Base-by-base conservation (phyloP, 2,888 invertebrate genomes). In the Capitulum mitella region DNA sequence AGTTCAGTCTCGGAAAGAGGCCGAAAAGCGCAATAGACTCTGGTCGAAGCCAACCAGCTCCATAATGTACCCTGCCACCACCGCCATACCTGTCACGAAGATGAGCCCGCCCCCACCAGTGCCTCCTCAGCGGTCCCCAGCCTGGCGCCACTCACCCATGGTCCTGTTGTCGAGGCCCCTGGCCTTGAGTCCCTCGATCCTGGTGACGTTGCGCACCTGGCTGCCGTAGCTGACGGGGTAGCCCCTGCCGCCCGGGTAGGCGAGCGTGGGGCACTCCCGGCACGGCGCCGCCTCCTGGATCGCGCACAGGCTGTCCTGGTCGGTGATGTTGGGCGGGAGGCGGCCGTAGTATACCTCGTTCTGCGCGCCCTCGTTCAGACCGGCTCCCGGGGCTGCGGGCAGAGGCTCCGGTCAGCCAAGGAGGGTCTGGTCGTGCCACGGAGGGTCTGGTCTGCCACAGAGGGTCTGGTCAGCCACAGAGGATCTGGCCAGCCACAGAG, bases 301-400 rank as follows among this genome's bases (percentile, higher is more conserved):
- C 32, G 76, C 46, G 19, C 76, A 76, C 43, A 76, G 76, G 29
- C 32, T n/a, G 76, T 76, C 76, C 29, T 76, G 76, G 46, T 46
- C 76, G 43, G 75, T 76, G 76, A 76, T 76, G 76, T 76, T 76
- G 46, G 43, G 76, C 3, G 76, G 29, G 19, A 46, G 76, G 46
- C 76, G 76, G 46, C 76, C 76, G 46, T 76, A 76, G 46, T 37
- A 37, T 8, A 40, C 70, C 10, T 40, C 5, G 26, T 70, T 40
- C 40, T 40, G 40, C 22, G 16, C 12, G 37, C 70, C 40, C 70
- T 70, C 40, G 40, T 34, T 70, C 22, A 37, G 70, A 6, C 70
- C 40, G 40, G 70, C 26, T 5, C 70, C 70, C 37, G 70, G 70
- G 14, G 40, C 37, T 64, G 64, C 64, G 3, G 10, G n/a, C n/a